Base-by-base conservation (phyloP, 2,888 invertebrate species). In the Barypeithes pellucidus region DNA sequence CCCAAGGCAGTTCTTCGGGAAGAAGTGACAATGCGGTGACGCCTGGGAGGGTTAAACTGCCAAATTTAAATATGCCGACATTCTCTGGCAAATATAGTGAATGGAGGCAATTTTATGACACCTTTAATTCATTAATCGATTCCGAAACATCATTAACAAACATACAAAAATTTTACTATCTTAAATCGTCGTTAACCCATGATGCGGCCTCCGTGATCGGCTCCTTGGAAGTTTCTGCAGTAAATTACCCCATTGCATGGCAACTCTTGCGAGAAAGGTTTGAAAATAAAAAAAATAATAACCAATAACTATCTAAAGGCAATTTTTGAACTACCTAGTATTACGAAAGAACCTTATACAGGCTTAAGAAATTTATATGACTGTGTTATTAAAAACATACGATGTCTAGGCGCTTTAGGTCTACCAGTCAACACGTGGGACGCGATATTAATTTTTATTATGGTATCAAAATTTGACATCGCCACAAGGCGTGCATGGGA, bases 201-300 rank as follows among this genome's bases (percentile, higher is more conserved):
- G 74, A 71, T 9, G 77, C 78, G 8, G 57, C 69, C 14, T 47
- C 54, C 4, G 72, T 72, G 0, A 59, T 77, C 2, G 66, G 74
- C 20, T 77, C 75, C 7, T 47, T 76, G 22, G 61, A 73, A 18
- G 60, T 76, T 8, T 66, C 72, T 11, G 47, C n/a, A 4, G 72
- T 57, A 2, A 78, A 78, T 69, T 77, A 78, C 62, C 20, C 33
- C 11, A 52, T 61, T 39, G 78, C 77, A 3, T 73, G 65, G 67
- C 69, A 75, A 2, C 20, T 77, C 24, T 70, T 76, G 20, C 65
- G 67, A 67, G 47, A 67, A 24, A 59, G 76, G 0, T 78, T 66
- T 60, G 72, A 76, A 59, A 76, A 78, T 14, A 75, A 78, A 57
- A n/a, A 67, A 71, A 0, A 16, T 75, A 0, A 77, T 77, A 18